These are phyloP conservation scores for Lasioglossum figueresi DNA, from an alignment of 2,888 invertebrate species.

Conservation along the genomic window DNA sequence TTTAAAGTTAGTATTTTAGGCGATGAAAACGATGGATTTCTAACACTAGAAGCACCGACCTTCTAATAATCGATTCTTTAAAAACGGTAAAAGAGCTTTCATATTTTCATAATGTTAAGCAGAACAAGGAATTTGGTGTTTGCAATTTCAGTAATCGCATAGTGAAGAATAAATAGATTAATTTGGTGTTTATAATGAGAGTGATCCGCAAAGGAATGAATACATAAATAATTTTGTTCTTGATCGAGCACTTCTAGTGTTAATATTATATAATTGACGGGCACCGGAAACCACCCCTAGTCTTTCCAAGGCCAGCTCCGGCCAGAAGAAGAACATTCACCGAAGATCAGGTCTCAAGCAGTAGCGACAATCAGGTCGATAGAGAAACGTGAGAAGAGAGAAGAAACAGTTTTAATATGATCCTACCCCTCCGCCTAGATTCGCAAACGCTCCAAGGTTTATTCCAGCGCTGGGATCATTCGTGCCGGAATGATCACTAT, in stretches of 20 bases:
- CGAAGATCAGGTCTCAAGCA: neutral
- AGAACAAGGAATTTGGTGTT: no score
- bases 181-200: neutral
- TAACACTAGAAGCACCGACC: neutral
- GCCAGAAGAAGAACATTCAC: neutral
- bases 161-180: neutral
- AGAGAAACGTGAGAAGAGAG: neutral
- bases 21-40: neutral
- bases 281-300: neutral
- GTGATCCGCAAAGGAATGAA: neutral
- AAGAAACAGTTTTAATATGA: slow-evolving; percentile 61
- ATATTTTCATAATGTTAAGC: no score
- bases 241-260: neutral
- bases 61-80: neutral
- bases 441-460: slow-evolving; percentile 77
- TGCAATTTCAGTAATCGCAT: no score
- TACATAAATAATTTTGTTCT: neutral
- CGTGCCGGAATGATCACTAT: slow-evolving; percentile 37
- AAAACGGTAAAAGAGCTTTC: no score
- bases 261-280: neutral
- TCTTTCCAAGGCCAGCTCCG: neutral
- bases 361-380: neutral
- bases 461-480: slow-evolving; percentile 66
- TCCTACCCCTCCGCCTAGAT: slow-evolving; percentile 78
- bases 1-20: neutral